A percentile compares a stretch with the other conserved stretches of the same genome.
Evolutionary conservation across 2,113 vertebrate genomes (phyloP).

Genomic region (Hemichromis elongatus): DNA sequence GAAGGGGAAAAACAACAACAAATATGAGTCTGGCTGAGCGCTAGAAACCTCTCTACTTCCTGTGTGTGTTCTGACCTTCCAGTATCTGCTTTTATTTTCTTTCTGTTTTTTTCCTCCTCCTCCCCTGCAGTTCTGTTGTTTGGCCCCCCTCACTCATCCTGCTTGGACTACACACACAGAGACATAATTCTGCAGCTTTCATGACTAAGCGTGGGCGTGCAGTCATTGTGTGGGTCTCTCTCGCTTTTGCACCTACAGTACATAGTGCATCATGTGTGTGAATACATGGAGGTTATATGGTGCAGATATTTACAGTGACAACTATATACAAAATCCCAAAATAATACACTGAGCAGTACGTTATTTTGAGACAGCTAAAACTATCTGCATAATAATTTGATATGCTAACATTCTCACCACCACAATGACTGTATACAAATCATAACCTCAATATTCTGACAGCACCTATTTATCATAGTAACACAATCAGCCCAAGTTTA

Average conservation of each 20-base stretch:
- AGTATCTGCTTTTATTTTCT: conserved; percentile 15
- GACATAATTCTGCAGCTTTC: background rate
- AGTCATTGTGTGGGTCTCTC: background rate
- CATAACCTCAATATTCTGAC: background rate
- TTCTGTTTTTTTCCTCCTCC: background rate
- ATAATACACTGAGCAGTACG: background rate
- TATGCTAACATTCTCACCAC: background rate
- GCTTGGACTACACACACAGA: background rate
- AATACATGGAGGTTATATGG: background rate
- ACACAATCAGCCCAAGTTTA: too few species aligned
- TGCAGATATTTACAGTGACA: background rate
- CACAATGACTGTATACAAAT: background rate
- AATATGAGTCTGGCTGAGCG: background rate
- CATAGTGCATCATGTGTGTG: background rate
- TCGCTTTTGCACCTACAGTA: background rate
- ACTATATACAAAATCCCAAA: background rate
- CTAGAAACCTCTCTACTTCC: conserved; percentile 43
- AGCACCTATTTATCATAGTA: background rate
- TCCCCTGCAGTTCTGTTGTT: conserved; percentile 23
- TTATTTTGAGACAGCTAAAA: background rate
- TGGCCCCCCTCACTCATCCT: conserved; percentile 23
- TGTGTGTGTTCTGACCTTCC: conserved; percentile 39
- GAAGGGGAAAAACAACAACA: background rate
- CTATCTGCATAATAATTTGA: background rate
- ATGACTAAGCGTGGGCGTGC: background rate